Evolutionary conservation across 2,888 invertebrate species (phyloP).

Genomic region (Athalia rosae): DNA sequence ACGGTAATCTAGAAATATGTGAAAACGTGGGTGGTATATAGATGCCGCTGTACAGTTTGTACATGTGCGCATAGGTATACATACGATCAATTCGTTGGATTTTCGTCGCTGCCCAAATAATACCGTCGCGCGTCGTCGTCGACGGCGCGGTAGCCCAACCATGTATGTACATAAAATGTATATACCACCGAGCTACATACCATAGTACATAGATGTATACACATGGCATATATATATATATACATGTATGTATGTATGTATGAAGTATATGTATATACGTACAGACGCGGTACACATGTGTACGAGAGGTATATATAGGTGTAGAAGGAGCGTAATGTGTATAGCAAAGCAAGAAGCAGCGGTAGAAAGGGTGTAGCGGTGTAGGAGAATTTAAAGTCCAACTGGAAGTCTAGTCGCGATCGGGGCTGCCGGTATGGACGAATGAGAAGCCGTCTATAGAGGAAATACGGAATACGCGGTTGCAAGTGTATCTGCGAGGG

Average conservation of each 20-base stretch:
- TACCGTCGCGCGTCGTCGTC: slow-evolving; percentile 16
- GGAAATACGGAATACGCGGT: slow-evolving; percentile 68
- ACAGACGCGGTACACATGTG: background rate
- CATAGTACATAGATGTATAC: slow-evolving; percentile 47
- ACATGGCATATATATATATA: background rate
- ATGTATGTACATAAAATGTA: slow-evolving; percentile 19
- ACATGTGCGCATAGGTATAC: background rate
- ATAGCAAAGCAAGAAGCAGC: background rate
- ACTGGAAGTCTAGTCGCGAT: slow-evolving; percentile 18
- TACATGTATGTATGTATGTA: slow-evolving; percentile 18
- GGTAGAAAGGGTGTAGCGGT: background rate
- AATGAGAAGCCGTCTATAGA: slow-evolving; percentile 53
- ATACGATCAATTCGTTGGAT: slow-evolving; percentile 29
- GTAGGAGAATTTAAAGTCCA: slow-evolving; percentile 20
- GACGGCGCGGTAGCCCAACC: slow-evolving; percentile 26
- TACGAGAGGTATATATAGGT: background rate
- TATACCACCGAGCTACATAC: slow-evolving; percentile 53
- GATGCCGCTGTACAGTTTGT: background rate
- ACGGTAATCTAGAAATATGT: background rate
- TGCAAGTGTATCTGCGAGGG: slow-evolving; percentile 61
- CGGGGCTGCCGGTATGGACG: slow-evolving; percentile 21
- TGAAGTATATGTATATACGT: too few relatives aligned
- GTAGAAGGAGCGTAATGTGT: background rate
- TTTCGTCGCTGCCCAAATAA: background rate
- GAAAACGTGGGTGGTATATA: background rate